phyloP scores from a whole-genome alignment of 1,140 invertebrate genomes.

The Zaprionus gabonicus region DNA sequence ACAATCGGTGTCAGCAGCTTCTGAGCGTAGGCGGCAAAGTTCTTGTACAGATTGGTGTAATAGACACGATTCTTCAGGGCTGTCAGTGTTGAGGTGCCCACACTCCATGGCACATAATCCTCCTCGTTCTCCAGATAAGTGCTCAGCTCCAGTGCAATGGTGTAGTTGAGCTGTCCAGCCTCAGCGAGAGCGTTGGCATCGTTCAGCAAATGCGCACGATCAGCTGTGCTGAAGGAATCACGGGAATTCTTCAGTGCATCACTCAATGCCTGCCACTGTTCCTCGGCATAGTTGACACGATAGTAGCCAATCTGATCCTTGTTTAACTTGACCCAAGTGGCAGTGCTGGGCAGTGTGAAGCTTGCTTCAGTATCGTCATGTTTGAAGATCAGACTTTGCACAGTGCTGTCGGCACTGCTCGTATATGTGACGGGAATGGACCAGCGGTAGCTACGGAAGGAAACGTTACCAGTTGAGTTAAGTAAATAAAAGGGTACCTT shows the following conservation, averaged over 20 bases:
- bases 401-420: conserved; percentile 85
- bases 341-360: conserved; percentile 56
- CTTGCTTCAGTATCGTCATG: conserved; percentile 70
- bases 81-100: conserved; percentile 86
- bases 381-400: conserved; percentile 79
- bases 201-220: conserved; percentile 93
- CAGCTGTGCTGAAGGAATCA: conserved; percentile 87
- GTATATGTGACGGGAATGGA: conserved; percentile 92
- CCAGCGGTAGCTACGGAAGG: conserved; percentile 89
- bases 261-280: conserved; percentile 89
- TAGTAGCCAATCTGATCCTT: conserved; percentile 94
- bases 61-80: conserved; percentile 87
- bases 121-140: conserved; percentile 88
- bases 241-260: conserved; percentile 85
- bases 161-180: conserved; percentile 88
- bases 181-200: conserved; percentile 93
- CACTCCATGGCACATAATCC: conserved; percentile 90
- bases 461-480: background rate
- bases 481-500: fast-evolving
- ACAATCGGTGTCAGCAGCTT: conserved; percentile 85
- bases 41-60: conserved; percentile 86
- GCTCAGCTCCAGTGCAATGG: conserved; percentile 88
- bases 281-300: conserved; percentile 91
- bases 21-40: conserved; percentile 87
- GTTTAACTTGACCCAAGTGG: conserved; percentile 94